Base-by-base conservation (phyloP, 2,888 invertebrate genomes). In the Fragum whitleyi region DNA sequence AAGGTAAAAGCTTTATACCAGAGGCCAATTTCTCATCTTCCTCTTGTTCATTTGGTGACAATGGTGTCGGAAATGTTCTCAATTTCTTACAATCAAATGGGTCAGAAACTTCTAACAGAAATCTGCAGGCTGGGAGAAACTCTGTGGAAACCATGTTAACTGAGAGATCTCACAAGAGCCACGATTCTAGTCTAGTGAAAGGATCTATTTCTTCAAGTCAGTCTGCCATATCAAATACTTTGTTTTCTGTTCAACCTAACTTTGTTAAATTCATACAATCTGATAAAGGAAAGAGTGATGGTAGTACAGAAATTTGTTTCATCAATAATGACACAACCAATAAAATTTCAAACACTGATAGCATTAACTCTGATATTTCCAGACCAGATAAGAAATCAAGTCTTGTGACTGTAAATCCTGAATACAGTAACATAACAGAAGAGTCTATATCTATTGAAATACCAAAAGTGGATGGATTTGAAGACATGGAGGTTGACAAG, bases 21-120 rank as follows among this genome's bases (percentile, higher is more conserved):
- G 57, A 81, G 32, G 74, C 75, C 9, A 53, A 53, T n/a, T 83
- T 80, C 57, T 83, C 83, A 11, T 83, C 83, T 2, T 83, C 83
- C 5, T 83, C 83, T 6, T 80, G 71, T 47, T 83, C 83, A 39
- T 80, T 83, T 73, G 83, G 83, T 68, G 79, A 83, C 28, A 72
- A 67, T 69, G 83, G 83, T 23, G 80, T 83, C 1, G 36, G 47
- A 19, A 77, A 79, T 75, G 79, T 75, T 16, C 19, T 83, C 0
- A 51, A 72, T 21, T 62, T 83, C 9, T 69, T 83, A n/a, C 79
- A 80, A 32, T 77, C 57, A 39, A 62, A 71, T 28, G 68, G 59
- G 59, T 78, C 74, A 57, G 28, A 16, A 16, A 29, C 51, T 51
- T n/a, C 21, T 16, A 55, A 1, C 28, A 51, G 55, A 21, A 55